Percentiles rank a stretch among this genome's conserved stretches.
Evolutionary conservation across 1,140 invertebrate genomes (phyloP).

Genomic region (Euglossa dilemma): DNA sequence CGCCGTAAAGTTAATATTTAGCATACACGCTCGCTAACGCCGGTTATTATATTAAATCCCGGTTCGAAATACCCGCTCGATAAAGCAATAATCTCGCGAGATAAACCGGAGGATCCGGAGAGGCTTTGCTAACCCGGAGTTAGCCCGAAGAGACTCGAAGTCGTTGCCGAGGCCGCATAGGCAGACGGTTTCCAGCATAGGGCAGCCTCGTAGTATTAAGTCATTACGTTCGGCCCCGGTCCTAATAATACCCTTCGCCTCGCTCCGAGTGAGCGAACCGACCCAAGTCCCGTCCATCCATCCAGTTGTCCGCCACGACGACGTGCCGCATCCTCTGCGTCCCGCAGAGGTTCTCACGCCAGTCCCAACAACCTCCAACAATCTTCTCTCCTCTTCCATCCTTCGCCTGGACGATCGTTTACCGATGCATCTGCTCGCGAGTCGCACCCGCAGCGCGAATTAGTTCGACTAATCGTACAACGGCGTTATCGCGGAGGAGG

Average conservation of each 20-base stretch:
- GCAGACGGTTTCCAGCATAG: constrained; percentile 64
- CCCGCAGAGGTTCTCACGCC: constrained; percentile 67
- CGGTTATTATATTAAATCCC: constrained; percentile 1
- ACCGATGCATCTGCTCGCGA: no score
- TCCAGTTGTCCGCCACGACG: constrained; percentile 63
- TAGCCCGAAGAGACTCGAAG: constrained; percentile 55
- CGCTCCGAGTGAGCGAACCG: constrained; percentile 61
- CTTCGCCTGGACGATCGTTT: no score
- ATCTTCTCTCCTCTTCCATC: no score
- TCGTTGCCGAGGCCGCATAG: constrained; percentile 46
- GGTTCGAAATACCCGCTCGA: not conserved
- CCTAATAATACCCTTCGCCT: constrained; percentile 75
- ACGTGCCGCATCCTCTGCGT: constrained; percentile 62
- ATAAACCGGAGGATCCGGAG: not conserved
- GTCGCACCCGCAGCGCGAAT: no score
- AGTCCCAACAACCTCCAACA: no score
- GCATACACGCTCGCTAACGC: not conserved
- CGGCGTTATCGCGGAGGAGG: no score
- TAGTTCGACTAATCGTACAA: no score
- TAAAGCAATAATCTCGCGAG: constrained; percentile 20
- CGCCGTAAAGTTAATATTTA: constrained; percentile 15
- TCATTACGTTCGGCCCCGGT: constrained; percentile 72
- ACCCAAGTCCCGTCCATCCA: constrained; percentile 65
- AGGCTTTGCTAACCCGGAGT: constrained; percentile 21
- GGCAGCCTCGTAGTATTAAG: constrained; percentile 75